A percentile compares a stretch with the other conserved stretches of the same genome.
Evolutionary conservation across 2,888 invertebrate genomes (phyloP).

Genomic region (Megalurothrips usitatus): DNA sequence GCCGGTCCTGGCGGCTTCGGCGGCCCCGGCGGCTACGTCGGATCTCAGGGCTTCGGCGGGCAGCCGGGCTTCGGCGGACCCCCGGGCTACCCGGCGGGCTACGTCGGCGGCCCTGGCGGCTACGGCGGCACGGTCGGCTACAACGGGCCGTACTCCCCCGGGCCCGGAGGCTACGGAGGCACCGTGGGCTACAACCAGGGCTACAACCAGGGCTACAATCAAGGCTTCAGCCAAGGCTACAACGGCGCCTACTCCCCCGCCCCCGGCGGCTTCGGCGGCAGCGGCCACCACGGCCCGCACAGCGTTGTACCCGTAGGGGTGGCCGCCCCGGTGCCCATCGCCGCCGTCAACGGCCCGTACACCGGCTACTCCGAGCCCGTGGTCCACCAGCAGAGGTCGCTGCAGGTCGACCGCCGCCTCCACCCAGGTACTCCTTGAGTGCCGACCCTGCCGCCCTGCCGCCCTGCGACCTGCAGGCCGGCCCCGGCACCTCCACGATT

Average conservation of each 20-base stretch:
- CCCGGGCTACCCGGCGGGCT: background rate
- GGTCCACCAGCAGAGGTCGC: background rate
- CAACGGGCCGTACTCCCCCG: background rate
- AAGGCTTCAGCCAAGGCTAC: background rate
- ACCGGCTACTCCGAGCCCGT: background rate
- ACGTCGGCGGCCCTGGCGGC: background rate
- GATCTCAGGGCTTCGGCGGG: background rate
- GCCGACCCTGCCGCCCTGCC: background rate
- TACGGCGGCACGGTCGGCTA: background rate
- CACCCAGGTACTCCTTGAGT: background rate
- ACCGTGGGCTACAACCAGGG: background rate
- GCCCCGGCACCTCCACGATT: no score
- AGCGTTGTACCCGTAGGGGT: background rate
- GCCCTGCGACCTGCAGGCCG: background rate
- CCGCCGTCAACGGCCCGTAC: background rate
- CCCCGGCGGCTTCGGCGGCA: background rate
- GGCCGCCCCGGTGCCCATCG: background rate
- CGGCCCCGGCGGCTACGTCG: background rate
- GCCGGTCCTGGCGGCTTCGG: background rate
- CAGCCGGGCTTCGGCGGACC: background rate
- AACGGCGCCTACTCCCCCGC: background rate
- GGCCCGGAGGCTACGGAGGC: background rate
- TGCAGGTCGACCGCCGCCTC: background rate
- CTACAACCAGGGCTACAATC: background rate
- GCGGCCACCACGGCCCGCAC: background rate